These are phyloP conservation scores for Synergus gifuensis DNA, from an alignment of 2,888 invertebrate genomes.

Conservation along the genomic window DNA sequence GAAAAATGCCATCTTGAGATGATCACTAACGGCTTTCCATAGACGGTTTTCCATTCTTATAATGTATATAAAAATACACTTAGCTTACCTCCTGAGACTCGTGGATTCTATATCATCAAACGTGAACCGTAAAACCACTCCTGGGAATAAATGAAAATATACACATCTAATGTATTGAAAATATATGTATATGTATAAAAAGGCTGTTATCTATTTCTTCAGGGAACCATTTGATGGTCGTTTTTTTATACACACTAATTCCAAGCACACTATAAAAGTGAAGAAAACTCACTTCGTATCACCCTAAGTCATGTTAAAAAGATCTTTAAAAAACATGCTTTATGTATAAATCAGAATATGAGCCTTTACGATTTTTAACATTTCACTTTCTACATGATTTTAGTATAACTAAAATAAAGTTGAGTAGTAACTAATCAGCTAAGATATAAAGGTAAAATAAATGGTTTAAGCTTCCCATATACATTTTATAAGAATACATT, in stretches of 20 bases:
- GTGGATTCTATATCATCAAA: conserved; percentile 4
- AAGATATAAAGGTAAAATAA: no score
- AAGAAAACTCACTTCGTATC: no score
- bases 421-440: no score
- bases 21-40: neutral
- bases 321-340: no score
- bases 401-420: no score
- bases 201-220: conserved; percentile 17
- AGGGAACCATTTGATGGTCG: conserved; percentile 4
- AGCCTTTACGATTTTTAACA: no score
- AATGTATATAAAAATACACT: conserved; percentile 10
- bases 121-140: conserved; percentile 17
- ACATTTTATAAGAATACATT: no score
- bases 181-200: conserved; percentile 3
- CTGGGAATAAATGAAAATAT: conserved; percentile 10
- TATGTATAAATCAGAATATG: no score
- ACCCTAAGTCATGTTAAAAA: neutral
- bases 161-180: conserved; percentile 14
- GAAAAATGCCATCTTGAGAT: neutral
- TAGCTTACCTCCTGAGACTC: neutral
- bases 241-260: no score
- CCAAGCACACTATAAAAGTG: no score
- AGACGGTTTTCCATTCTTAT: neutral
- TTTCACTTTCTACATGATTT: no score
- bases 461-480: no score